A percentile compares a stretch with the other conserved stretches of the same genome.
Conservation (phyloP, 2,888 invertebrate species). For the Dryobota labecula region DNA sequence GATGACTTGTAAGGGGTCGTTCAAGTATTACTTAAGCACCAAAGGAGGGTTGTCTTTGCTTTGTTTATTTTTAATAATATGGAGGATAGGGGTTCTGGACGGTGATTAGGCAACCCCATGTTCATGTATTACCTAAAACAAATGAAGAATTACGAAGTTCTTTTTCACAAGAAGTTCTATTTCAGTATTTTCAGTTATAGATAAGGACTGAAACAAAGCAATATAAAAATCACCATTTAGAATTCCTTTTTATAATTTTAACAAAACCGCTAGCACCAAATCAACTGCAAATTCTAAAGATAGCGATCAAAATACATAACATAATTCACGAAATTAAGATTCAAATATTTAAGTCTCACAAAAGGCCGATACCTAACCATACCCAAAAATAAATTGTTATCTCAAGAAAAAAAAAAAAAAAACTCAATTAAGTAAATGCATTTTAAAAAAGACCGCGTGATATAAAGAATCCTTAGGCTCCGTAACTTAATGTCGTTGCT, state of each 20-base stretch:
- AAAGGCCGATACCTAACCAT: constrained; percentile 35
- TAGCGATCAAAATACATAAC: constrained; percentile 38
- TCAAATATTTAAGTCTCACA: constrained; percentile 31
- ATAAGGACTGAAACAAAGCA: neutral
- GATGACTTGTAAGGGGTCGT: too few species aligned
- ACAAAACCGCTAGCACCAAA: constrained; percentile 12
- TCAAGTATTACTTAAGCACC: too few species aligned
- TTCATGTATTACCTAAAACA: too few species aligned
- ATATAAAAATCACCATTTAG: neutral
- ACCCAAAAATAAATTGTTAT: constrained; percentile 55
- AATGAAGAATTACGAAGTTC: too few species aligned
- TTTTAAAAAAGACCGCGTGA: constrained; percentile 68
- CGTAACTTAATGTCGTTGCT: constrained; percentile 68
- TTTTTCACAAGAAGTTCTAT: neutral
- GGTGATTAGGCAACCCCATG: too few species aligned
- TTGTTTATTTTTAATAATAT: too few species aligned
- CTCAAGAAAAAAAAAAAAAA: constrained; percentile 46
- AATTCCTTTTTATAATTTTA: neutral
- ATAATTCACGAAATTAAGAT: constrained; percentile 58
- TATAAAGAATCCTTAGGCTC: constrained; percentile 68
- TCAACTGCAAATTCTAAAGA: constrained; percentile 17
- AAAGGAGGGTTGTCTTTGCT: too few species aligned
- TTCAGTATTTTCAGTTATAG: neutral
- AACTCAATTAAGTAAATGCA: constrained; percentile 68
- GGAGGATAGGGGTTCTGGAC: too few species aligned